Evolutionary conservation across 2,113 vertebrate genomes (phyloP).

Genomic region (Spilogale gracilis): DNA sequence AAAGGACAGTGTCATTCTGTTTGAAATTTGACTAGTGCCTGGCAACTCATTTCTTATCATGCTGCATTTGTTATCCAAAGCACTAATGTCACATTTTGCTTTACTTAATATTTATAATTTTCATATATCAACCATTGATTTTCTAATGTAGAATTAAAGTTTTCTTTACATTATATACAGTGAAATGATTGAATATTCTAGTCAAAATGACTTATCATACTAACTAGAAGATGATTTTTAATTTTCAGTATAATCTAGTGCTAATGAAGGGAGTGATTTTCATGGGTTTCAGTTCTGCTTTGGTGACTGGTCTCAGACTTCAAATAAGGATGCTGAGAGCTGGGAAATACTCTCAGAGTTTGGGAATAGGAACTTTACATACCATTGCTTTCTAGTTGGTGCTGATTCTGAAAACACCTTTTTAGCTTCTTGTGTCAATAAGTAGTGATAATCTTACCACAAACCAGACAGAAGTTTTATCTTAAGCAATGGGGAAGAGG

Average conservation of each 20-base stretch:
- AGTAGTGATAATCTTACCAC: constrained; percentile 17
- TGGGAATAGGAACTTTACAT: not conserved
- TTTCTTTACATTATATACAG: constrained; percentile 51
- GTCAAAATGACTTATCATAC: not conserved
- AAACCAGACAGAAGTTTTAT: constrained; percentile 48
- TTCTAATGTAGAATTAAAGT: constrained; percentile 42
- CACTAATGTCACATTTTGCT: constrained; percentile 71
- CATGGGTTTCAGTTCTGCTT: constrained; percentile 2
- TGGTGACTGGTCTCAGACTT: not conserved
- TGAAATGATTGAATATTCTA: constrained; percentile 48
- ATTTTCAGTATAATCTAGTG: constrained; percentile 32
- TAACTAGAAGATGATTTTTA: constrained; percentile 56
- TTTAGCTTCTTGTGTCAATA: not conserved
- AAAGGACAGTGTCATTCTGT: constrained; percentile 3
- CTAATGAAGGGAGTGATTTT: constrained; percentile 37
- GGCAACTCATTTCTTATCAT: constrained; percentile 52
- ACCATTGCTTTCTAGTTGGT: not conserved
- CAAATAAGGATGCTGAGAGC: not conserved
- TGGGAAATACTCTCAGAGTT: not conserved
- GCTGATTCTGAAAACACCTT: not conserved
- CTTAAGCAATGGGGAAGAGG: constrained; percentile 1
- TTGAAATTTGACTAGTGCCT: constrained; percentile 73
- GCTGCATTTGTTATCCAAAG: constrained; percentile 61
- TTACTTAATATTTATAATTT: constrained; percentile 54
- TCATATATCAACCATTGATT: constrained; percentile 48